Evolutionary conservation across 2,888 invertebrate genomes (phyloP).

Genomic region (Chironomus tentans): DNA sequence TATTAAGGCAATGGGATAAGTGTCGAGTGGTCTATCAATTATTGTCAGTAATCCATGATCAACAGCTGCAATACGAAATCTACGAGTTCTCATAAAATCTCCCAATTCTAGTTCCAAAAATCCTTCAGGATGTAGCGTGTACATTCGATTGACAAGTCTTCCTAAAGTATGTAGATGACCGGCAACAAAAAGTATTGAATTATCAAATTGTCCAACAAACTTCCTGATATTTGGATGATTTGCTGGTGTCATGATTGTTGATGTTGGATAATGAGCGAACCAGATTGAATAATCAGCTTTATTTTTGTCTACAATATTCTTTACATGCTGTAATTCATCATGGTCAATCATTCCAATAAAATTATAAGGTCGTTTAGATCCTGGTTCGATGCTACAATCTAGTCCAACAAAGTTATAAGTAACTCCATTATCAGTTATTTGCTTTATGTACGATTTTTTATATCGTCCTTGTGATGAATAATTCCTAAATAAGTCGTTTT

Average conservation of each 20-base stretch:
- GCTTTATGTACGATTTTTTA: constrained; percentile 64
- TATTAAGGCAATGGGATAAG: constrained; percentile 74
- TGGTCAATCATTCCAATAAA: constrained; percentile 67
- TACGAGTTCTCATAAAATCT: constrained; percentile 86
- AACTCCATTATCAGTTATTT: constrained; percentile 46
- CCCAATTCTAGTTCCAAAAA: constrained; percentile 80
- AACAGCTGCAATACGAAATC: constrained; percentile 73
- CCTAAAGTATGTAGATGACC: constrained; percentile 84
- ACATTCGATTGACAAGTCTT: constrained; percentile 73
- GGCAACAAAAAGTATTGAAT: constrained; percentile 70
- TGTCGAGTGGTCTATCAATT: constrained; percentile 61
- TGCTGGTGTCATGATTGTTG: constrained; percentile 61
- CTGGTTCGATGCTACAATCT: constrained; percentile 81
- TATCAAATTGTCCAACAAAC: constrained; percentile 50
- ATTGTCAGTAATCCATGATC: constrained; percentile 86
- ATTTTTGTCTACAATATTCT: constrained; percentile 45
- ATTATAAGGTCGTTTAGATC: constrained; percentile 79
- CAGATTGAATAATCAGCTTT: constrained; percentile 56
- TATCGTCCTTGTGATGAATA: constrained; percentile 72
- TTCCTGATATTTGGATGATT: constrained; percentile 47
- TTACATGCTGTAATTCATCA: constrained; percentile 50
- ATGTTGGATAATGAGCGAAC: constrained; percentile 90
- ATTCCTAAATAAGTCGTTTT: constrained; percentile 64
- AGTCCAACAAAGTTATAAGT: constrained; percentile 73
- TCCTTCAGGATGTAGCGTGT: constrained; percentile 72